Base-by-base conservation (phyloP, 2,797 vertebrate species). In the Crocodylus rhombifer region DNA sequence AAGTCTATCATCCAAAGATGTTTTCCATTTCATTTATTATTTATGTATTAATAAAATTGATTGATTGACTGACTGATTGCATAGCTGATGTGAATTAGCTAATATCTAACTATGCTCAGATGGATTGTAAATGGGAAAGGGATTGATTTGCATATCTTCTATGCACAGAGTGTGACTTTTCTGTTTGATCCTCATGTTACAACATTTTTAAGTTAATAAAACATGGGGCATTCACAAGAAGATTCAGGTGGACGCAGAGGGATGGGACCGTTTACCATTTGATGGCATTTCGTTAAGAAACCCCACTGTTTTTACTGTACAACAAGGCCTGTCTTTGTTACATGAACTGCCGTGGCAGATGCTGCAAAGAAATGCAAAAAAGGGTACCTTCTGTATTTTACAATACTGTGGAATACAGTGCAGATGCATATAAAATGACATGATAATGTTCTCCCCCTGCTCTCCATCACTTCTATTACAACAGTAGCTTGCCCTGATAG, bases 51-150 rank as follows among this genome's bases (percentile, higher is more conserved):
- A 63, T 78, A 4, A 76, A 79, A 58, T 74, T 20, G 80, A 82
- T 30, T 1, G 2, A 42, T 9, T 30, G 51, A 74, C 57, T 61
- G 73, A 84, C 77, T 14, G 2, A 56, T 3, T 6, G 56, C 57
- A 79, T 17, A 1, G 71, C 17, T 33, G 58, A 25, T 0, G 6
- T 61, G 89, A 86, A 84, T n/a, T 23, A 33, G 10, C 6, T 51
- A 20, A n/a, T 0, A 1, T 26, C 60, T 61, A 71, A 73, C 20
- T 61, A 63, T 15, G 64, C 73, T 58, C 0, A 13, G 0, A 0
- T 21, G 33, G 36, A 61, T 15, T 36, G 77, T 26, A 26, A 26
- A 36, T 26, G 4, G 30, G 36, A 28, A 17, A 51, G 61, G 77
- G 26, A 51, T 63, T 60, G 25, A 42, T 3, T 17, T 42, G 23